A percentile compares a stretch with the other conserved stretches of the same genome.
These are phyloP conservation scores for Notodonta ziczac DNA, from an alignment of 2,888 invertebrate genomes.

Conservation along the genomic window DNA sequence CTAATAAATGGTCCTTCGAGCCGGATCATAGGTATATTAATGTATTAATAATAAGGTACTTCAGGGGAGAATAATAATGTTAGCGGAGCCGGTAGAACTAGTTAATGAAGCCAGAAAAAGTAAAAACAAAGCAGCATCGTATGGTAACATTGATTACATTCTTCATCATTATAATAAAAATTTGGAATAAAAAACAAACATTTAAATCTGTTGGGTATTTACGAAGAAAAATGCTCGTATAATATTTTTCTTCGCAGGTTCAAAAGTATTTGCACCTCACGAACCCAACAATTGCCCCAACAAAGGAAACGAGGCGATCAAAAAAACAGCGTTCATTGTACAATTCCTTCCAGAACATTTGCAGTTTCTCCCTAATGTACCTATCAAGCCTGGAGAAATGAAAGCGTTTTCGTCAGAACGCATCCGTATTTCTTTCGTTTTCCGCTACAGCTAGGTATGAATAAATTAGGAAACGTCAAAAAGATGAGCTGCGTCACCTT, in stretches of 20 bases:
- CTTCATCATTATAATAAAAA: no score
- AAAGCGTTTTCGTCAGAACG: conserved; percentile 46
- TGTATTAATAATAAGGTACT: no score
- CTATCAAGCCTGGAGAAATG: conserved; percentile 66
- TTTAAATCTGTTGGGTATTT: no score
- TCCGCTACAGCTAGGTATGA: not conserved
- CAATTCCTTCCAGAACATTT: conserved; percentile 61
- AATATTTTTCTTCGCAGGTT: not conserved
- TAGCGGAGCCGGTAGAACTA: no score
- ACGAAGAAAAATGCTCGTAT: no score
- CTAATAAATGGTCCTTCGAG: no score
- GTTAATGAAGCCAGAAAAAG: no score
- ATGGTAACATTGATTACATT: no score
- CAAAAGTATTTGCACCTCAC: not conserved
- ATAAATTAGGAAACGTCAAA: not conserved
- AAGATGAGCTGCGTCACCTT: not conserved
- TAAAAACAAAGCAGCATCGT: no score
- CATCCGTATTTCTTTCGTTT: conserved; percentile 24
- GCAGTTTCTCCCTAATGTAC: conserved; percentile 65
- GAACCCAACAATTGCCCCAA: conserved; percentile 16
- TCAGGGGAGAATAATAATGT: no score
- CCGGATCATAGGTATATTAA: no score
- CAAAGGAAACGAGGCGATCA: conserved; percentile 32
- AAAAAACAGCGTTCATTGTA: conserved; percentile 50
- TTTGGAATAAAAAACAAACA: no score